Evolutionary conservation across 2,113 vertebrate species (phyloP), one percentile per base, ranked within the genome.

Genomic region (Rattus rattus): DNA sequence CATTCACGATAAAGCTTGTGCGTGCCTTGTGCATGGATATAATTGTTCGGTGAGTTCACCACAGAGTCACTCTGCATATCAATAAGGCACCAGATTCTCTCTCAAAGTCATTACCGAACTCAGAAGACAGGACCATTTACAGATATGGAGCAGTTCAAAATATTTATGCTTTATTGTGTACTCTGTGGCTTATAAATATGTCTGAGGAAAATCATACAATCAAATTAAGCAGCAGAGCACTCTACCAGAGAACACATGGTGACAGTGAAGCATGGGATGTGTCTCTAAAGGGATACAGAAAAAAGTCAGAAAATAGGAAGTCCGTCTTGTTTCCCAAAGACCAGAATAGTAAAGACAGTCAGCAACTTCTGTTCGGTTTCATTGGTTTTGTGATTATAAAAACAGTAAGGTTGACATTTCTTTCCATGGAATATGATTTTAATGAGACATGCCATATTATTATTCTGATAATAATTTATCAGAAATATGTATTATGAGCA

Each of bases 301-400:
- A 69, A 13, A 93, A 95, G 76, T 80, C 59, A 85, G 20, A 92
- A 65, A 77, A 83, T 47, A 91, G 36, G 11, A 19, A 84, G 13
- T 81, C 79, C 2, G 39, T 88, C 11, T 54, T 92, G 3, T 93
- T 91, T 92, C 72, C 70, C 88, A 91, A 77, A 79, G 43, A 75
- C 36, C 4, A 54, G 54, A 79, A 65, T 91, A 76, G 63, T 90
- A 88, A 90, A 76, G 13, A 56, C 17, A 24, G 75, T 63, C 6
- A 75, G 10, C 3, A 73, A 26, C 2, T 24, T 91, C 7, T 88
- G 17, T 85, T 75, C 39, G 47, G 65, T 47, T 95, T 95, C 96
- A 86, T 61, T 95, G n/a, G 90, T 92, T 95, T 97, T 92, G 56
- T 86, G 49, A 19, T 86, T 67, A 72, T 26, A 90, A 81, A 69